A percentile compares a stretch with the other conserved stretches of the same genome.
Conservation (phyloP, 2,888 invertebrate species). For the Acleris sparsana region DNA sequence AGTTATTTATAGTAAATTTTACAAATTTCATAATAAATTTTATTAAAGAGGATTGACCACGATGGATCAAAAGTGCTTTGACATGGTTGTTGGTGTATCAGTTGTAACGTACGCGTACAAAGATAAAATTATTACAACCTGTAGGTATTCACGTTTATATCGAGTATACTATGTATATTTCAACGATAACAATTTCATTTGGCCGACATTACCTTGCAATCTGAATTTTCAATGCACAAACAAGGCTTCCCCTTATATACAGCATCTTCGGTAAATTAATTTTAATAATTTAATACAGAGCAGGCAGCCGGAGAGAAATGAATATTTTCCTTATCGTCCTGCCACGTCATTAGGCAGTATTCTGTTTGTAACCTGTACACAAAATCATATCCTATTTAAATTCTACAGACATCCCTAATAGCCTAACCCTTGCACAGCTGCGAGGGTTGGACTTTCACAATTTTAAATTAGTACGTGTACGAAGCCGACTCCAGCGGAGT, state of each 20-base stretch:
- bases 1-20: too few relatives aligned
- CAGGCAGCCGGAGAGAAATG: slow-evolving; percentile 41
- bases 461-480: slow-evolving; percentile 35
- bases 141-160: not conserved
- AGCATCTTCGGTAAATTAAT: slow-evolving; percentile 47
- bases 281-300: slow-evolving; percentile 51
- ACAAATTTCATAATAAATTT: too few relatives aligned
- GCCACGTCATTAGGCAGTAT: slow-evolving; percentile 51
- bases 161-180: not conserved
- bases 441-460: slow-evolving; percentile 33
- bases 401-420: slow-evolving; percentile 44
- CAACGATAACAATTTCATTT: not conserved
- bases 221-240: slow-evolving; percentile 17
- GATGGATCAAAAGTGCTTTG: too few relatives aligned
- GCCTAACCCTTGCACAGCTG: slow-evolving; percentile 38
- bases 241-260: slow-evolving; percentile 14
- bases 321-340: slow-evolving; percentile 44
- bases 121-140: too few relatives aligned
- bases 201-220: slow-evolving; percentile 2
- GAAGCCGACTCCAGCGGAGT: slow-evolving; percentile 19
- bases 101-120: too few relatives aligned
- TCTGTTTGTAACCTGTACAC: slow-evolving; percentile 48
- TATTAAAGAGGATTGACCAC: too few relatives aligned
- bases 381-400: slow-evolving; percentile 45
- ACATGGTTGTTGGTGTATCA: too few relatives aligned